These are phyloP conservation scores for Xestoiulus laeticollis DNA, from an alignment of 2,888 invertebrate species.

Conservation along the genomic window DNA sequence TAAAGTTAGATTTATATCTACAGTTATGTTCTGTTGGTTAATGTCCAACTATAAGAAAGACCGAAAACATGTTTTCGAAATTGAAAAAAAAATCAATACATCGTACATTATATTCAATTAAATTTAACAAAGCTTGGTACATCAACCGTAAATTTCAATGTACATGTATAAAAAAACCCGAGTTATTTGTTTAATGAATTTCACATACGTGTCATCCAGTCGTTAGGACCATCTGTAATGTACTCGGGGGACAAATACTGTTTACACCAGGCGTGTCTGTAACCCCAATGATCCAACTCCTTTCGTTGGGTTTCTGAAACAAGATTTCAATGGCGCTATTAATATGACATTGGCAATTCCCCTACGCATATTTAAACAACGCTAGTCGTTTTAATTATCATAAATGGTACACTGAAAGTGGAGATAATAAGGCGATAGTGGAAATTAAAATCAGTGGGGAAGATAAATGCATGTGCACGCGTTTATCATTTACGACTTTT, in stretches of 20 bases:
- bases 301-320: slow-evolving; percentile 66
- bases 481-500: neutral
- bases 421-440: neutral
- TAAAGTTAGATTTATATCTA: too few species aligned
- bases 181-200: neutral
- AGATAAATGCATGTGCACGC: neutral
- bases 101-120: neutral
- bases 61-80: too few species aligned
- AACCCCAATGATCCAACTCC: slow-evolving; percentile 73
- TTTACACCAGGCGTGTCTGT: slow-evolving; percentile 78
- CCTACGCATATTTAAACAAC: neutral
- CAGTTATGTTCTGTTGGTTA: too few species aligned
- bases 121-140: neutral
- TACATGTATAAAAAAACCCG: neutral
- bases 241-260: slow-evolving; percentile 80
- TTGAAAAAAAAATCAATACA: too few species aligned
- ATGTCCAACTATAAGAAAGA: too few species aligned
- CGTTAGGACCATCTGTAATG: slow-evolving; percentile 73
- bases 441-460: neutral
- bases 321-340: neutral
- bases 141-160: neutral
- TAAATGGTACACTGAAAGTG: neutral
- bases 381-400: neutral
- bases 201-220: slow-evolving; percentile 56
- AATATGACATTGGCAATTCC: neutral